Evolutionary conservation across 2,888 invertebrate genomes (phyloP).

Genomic region (Andrena trimmerana): DNA sequence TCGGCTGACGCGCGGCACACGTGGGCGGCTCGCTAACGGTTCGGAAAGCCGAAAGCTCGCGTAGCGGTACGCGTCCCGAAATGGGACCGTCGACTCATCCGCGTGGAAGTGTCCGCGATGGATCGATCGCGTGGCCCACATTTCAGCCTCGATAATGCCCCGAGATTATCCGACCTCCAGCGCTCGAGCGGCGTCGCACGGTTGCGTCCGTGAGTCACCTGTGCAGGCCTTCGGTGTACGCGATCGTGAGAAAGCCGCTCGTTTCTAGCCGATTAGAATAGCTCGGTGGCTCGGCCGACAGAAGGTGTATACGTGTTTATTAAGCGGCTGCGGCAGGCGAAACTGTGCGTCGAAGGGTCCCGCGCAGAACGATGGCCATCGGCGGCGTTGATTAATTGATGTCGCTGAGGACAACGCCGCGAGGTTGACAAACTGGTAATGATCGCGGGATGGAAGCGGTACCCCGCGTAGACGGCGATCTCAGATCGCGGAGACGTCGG

Average conservation of each 20-base stretch:
- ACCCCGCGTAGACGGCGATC: constrained; percentile 60
- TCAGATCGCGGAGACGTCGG: constrained; percentile 64
- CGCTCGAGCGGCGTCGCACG: constrained; percentile 1
- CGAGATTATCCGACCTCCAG: constrained; percentile 29
- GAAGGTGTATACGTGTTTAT: neutral
- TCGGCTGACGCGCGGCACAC: constrained; percentile 48
- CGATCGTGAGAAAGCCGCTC: constrained; percentile 31
- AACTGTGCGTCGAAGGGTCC: constrained; percentile 24
- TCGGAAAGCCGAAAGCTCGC: constrained; percentile 56
- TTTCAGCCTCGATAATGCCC: constrained; percentile 11
- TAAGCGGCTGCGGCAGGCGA: neutral
- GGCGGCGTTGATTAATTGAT: constrained; percentile 50
- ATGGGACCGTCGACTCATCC: constrained; percentile 45
- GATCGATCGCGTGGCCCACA: constrained; percentile 38
- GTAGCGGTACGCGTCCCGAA: constrained; percentile 55
- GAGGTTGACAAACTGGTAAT: constrained; percentile 57
- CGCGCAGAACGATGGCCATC: constrained; percentile 11
- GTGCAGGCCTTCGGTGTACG: neutral
- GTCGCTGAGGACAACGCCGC: constrained; percentile 39
- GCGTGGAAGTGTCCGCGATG: constrained; percentile 14
- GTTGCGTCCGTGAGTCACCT: constrained; percentile 41
- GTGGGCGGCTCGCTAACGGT: constrained; percentile 68
- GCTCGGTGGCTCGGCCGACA: neutral
- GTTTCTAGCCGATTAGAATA: constrained; percentile 25
- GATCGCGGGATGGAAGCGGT: constrained; percentile 64